Evolutionary conservation across 2,797 vertebrate species (phyloP), one percentile per base, ranked within the genome.

Genomic region (Hirundo rustica): DNA sequence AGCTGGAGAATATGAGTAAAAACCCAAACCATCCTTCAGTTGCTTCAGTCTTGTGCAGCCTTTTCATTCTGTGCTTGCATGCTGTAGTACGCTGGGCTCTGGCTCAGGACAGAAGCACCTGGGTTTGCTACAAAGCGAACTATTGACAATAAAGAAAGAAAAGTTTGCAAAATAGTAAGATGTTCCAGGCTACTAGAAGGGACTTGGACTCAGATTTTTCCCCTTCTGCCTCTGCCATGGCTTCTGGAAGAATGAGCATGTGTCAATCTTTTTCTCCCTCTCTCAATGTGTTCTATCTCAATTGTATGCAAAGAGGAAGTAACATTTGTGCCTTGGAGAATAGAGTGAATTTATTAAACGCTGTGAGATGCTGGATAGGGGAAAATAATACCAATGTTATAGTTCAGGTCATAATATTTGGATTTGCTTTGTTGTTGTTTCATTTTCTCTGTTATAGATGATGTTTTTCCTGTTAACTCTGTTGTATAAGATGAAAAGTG

Each of bases 1-100:
- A 83, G 78, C 78, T 85, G 40, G 95, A 97, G 85, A 95, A 68
- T 87, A 89, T 22, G 44, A 34, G 58, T 34, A 3, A 50, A 64
- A 45, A 47, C 40, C 32, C 54, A 50, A 77, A 30, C 5, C 10
- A 26, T 38, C 61, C 68, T 61, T 91, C 64, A n/a, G 19, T 54
- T 64, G 11, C 57, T 77, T 89, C 54, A 74, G 61, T 72, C 26
- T 61, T 34, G 22, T 61, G 50, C 50, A 82, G 89, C 47, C n/a
- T 80, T 83, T 89, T 88, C 27, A 20, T 89, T 85, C 38, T 57
- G 65, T 55, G 26, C 30, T 85, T 65, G 23, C 16, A 1, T 0
- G 60, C 70, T 2, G 3, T 13, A 68, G 30, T 62, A 6, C 0
- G 0, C 77, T 76, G 88, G 64, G 36, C 79, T 79, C n/a, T 34